Evolutionary conservation across 2,888 invertebrate species (phyloP).

Genomic region (Pristionchus arcanus): DNA sequence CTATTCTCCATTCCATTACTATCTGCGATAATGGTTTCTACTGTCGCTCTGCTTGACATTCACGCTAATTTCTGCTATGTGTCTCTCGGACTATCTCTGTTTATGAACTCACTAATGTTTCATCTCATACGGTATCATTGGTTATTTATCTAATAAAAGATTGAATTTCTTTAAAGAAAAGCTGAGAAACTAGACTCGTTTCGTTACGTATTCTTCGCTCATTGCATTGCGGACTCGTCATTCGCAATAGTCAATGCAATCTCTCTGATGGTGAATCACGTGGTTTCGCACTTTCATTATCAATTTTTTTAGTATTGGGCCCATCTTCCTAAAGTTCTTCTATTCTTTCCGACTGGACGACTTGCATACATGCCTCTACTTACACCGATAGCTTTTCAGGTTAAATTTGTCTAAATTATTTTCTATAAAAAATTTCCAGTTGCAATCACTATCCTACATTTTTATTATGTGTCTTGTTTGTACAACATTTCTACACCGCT

Average conservation of each 20-base stretch:
- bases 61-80: neutral
- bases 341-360: neutral
- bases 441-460: neutral
- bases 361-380: neutral
- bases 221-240: neutral
- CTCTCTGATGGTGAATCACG: neutral
- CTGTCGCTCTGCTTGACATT: neutral
- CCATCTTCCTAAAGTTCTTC: neutral
- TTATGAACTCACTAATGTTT: neutral
- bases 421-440: neutral
- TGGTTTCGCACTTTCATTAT: too few relatives aligned
- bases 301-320: neutral
- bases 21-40: neutral
- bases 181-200: slow-evolving; percentile 8
- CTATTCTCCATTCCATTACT: neutral
- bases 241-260: neutral
- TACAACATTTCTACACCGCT: neutral
- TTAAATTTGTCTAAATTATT: neutral
- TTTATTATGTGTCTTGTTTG: neutral
- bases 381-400: neutral
- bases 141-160: too few relatives aligned
- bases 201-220: neutral
- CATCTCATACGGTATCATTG: neutral
- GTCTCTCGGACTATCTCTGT: neutral
- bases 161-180: neutral